These are phyloP conservation scores for Drosophila dunni DNA, from an alignment of 1,140 invertebrate genomes.

Conservation along the genomic window DNA sequence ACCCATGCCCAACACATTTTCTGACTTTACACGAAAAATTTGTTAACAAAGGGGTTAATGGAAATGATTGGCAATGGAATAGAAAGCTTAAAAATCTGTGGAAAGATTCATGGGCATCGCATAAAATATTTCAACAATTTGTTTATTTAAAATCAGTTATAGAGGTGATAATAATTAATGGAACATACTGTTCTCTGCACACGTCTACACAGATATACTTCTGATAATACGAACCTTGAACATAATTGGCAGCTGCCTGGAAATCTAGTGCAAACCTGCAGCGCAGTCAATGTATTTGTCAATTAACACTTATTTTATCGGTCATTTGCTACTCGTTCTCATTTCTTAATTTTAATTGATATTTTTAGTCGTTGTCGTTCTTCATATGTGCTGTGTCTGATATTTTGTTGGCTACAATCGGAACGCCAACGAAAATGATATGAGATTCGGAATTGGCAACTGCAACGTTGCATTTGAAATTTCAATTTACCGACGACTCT, in stretches of 20 bases:
- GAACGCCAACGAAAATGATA: constrained; percentile 23
- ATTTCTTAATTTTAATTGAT: constrained; percentile 20
- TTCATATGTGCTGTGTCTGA: constrained; percentile 30
- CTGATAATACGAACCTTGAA: background rate
- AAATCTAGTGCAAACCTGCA: constrained; percentile 26
- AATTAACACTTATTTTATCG: constrained; percentile 66
- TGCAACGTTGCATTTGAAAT: constrained; percentile 76
- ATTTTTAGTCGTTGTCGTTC: constrained; percentile 21
- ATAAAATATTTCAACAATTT: background rate
- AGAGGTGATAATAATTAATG: no score
- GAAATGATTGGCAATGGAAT: constrained; percentile 1
- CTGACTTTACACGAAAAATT: constrained; percentile 19
- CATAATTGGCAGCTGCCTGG: constrained; percentile 40
- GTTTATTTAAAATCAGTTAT: no score
- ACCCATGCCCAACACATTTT: constrained; percentile 6
- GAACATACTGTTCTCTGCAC: no score
- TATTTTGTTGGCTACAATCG: constrained; percentile 21
- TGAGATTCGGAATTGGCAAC: constrained; percentile 15
- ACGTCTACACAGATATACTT: background rate
- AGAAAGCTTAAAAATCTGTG: background rate
- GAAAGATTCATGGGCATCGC: background rate
- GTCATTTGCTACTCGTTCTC: background rate
- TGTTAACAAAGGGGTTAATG: constrained; percentile 16
- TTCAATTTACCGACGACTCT: constrained; percentile 82
- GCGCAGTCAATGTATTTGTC: constrained; percentile 51